Percentiles rank a stretch among this genome's conserved stretches.
phyloP scores from a whole-genome alignment of 2,797 vertebrate species.

The Stomatorhinus walkeri region DNA sequence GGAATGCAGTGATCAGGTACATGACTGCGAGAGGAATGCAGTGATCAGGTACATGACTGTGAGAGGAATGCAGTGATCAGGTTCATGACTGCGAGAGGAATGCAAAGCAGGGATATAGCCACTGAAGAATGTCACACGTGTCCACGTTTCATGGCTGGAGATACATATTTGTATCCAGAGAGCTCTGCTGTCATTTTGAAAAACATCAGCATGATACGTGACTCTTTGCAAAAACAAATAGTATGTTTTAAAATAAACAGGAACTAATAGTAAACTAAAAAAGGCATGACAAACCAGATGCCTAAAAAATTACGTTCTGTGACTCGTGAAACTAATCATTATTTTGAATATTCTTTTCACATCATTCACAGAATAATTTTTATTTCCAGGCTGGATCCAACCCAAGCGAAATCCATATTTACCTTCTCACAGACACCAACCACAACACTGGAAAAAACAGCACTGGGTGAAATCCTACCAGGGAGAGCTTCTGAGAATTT shows the following conservation, averaged over 20 bases:
- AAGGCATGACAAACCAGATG: background rate
- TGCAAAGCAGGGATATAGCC: background rate
- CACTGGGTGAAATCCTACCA: background rate
- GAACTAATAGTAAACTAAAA: background rate
- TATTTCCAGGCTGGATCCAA: background rate
- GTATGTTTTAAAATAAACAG: background rate
- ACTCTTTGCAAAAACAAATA: background rate
- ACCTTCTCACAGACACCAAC: background rate
- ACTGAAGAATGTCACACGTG: background rate
- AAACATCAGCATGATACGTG: background rate
- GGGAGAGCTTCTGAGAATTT: background rate
- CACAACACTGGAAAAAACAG: background rate
- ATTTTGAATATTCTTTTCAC: background rate
- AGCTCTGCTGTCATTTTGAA: background rate
- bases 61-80: background rate
- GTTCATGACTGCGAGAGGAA: background rate
- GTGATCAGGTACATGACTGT: background rate
- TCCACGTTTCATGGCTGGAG: background rate
- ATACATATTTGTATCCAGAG: background rate
- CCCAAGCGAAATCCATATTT: background rate
- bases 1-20: background rate
- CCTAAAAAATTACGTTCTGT: background rate
- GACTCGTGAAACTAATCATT: background rate
- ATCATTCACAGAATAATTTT: constrained; percentile 6
- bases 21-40: background rate